phyloP scores from a whole-genome alignment of 2,797 vertebrate genomes.

The Moxostoma hubbsi region DNA sequence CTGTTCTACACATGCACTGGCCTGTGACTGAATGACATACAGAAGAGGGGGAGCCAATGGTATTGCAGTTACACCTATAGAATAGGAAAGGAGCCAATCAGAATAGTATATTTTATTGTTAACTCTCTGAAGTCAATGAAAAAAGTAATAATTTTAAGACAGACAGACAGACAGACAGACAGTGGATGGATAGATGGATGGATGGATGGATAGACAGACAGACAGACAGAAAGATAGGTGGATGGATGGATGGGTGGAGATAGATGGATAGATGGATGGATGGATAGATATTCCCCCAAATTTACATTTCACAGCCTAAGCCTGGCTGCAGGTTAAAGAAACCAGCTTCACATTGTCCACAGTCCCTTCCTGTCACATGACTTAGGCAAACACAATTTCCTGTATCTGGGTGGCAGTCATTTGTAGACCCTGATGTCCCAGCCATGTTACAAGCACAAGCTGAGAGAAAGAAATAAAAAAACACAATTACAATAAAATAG shows the following conservation, averaged over 20 bases:
- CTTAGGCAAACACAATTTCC: constrained; percentile 86
- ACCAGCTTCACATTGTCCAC: no score
- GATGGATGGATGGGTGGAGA: no score
- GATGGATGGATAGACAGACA: not conserved
- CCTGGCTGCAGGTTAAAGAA: no score
- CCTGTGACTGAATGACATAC: constrained; percentile 83
- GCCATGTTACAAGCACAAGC: constrained; percentile 81
- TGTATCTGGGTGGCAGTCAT: constrained; percentile 78
- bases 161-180: no score
- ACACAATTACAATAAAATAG: not conserved
- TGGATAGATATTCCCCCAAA: no score
- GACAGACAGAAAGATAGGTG: no score
- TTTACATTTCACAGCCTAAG: no score
- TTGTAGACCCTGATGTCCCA: constrained; percentile 71
- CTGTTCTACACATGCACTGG: constrained; percentile 85
- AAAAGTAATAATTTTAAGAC: no score
- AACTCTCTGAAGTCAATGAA: no score
- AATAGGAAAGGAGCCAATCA: not conserved
- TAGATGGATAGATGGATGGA: no score
- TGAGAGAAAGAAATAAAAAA: constrained; percentile 59
- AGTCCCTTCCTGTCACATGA: constrained; percentile 80
- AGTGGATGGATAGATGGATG: no score
- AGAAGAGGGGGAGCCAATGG: constrained; percentile 75
- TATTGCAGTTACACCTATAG: constrained; percentile 86
- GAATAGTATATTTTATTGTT: not conserved